Percentiles rank a stretch among this genome's conserved stretches.
Conservation (phyloP, 1,140 invertebrate genomes). For the Dendrolimus kikuchii region DNA sequence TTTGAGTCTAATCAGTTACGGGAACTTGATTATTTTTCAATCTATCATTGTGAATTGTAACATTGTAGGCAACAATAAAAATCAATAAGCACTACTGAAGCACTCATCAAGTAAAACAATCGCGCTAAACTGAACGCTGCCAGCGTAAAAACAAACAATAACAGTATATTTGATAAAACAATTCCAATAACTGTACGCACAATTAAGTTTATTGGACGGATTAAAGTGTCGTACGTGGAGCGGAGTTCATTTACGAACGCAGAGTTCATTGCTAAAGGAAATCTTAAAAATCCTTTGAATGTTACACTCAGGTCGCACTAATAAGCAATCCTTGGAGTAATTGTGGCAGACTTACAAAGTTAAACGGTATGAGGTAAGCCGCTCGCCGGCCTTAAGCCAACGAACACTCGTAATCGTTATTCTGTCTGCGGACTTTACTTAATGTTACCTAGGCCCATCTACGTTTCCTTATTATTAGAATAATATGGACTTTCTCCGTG, state of each 20-base stretch:
- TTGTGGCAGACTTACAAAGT: slow-evolving; percentile 66
- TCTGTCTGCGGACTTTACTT: slow-evolving; percentile 67
- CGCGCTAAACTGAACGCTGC: slow-evolving; percentile 10
- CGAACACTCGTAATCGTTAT: slow-evolving; percentile 62
- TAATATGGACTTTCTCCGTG: neutral
- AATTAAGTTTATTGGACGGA: slow-evolving; percentile 51
- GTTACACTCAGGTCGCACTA: slow-evolving; percentile 47
- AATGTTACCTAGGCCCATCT: slow-evolving; percentile 35
- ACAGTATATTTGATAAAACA: slow-evolving; percentile 32
- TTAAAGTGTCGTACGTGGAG: slow-evolving; percentile 41
- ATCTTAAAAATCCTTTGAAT: slow-evolving; percentile 51
- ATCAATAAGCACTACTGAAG: slow-evolving; percentile 1
- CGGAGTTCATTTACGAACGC: slow-evolving; percentile 38
- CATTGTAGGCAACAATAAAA: no score
- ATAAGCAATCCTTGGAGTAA: slow-evolving; percentile 58
- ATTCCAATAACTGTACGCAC: slow-evolving; percentile 46
- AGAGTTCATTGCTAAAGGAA: slow-evolving; percentile 27
- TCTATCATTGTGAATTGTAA: no score
- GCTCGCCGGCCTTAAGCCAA: slow-evolving; percentile 17
- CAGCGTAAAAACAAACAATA: slow-evolving; percentile 15
- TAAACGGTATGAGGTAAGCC: slow-evolving; percentile 51
- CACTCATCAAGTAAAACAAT: neutral
- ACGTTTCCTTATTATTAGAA: slow-evolving; percentile 10
- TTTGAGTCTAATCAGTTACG: no score
- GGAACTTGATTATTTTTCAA: no score